A percentile compares a stretch with the other conserved stretches of the same genome.
Conservation (phyloP, 92 coral and sea anemone genomes). For the Galaxea fascicularis region DNA sequence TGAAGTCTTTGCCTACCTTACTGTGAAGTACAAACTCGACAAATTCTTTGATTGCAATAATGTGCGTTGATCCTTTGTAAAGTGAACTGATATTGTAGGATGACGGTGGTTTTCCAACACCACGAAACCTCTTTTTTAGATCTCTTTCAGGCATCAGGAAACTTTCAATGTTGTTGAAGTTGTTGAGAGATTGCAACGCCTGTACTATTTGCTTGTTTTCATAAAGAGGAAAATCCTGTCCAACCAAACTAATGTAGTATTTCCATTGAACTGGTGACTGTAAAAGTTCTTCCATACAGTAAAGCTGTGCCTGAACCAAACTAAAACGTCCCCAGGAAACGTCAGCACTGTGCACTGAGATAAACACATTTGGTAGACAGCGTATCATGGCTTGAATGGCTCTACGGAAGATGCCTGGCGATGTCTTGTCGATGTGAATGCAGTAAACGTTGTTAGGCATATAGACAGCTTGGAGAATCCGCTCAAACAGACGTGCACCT, state of each 20-base stretch:
- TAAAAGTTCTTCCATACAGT: slow-evolving; percentile 64
- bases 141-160: background rate
- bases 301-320: slow-evolving; percentile 51
- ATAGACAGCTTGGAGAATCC: slow-evolving; percentile 64
- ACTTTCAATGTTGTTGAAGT: slow-evolving; percentile 48
- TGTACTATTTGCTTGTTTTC: background rate
- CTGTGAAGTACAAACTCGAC: no score
- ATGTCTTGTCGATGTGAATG: slow-evolving; percentile 69
- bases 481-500: slow-evolving; percentile 56
- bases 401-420: slow-evolving; percentile 17
- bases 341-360: slow-evolving; percentile 32
- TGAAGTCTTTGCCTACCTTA: no score
- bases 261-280: slow-evolving; percentile 54
- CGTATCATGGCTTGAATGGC: no score
- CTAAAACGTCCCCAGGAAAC: slow-evolving; percentile 67
- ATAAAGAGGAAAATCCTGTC: slow-evolving; percentile 78
- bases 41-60: no score
- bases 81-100: no score
- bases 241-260: slow-evolving; percentile 66
- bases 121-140: no score
- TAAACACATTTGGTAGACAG: slow-evolving; percentile 69
- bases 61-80: no score
- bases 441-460: slow-evolving; percentile 75
- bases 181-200: slow-evolving; percentile 48
- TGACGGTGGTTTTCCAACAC: no score